Conservation (phyloP, 2,797 vertebrate species). For the Xiphophorus birchmanni region DNA sequence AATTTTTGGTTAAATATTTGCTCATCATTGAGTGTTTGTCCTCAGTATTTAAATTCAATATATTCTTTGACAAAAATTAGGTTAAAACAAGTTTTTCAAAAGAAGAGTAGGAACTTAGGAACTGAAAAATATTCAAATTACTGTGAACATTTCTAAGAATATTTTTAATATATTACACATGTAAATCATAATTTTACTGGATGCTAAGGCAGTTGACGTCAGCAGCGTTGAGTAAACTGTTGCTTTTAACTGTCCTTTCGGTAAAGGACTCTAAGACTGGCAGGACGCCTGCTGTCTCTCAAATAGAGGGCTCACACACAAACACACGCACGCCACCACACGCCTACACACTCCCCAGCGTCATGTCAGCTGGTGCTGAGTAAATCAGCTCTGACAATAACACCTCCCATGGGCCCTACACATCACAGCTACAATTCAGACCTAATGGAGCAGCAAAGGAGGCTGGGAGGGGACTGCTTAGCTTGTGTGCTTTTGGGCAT, state of each 20-base stretch:
- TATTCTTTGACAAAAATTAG: not conserved
- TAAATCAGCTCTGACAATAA: constrained; percentile 94
- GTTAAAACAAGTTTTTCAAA: not conserved
- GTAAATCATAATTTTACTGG: constrained; percentile 23
- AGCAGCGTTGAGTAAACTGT: constrained; percentile 60
- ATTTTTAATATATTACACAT: not conserved
- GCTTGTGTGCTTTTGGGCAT: constrained; percentile 30
- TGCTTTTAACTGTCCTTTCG: constrained; percentile 68
- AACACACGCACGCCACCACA: constrained; percentile 25
- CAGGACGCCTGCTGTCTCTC: constrained; percentile 57
- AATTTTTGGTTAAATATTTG: not conserved
- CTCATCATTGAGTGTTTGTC: not conserved
- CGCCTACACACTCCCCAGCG: constrained; percentile 31
- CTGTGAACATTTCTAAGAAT: not conserved
- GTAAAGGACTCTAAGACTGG: constrained; percentile 66
- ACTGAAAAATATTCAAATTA: not conserved
- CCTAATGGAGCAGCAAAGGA: constrained; percentile 88
- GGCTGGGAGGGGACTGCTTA: constrained; percentile 43
- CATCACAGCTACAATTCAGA: constrained; percentile 90
- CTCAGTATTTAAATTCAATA: not conserved
- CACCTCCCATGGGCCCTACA: constrained; percentile 90
- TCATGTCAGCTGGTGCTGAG: constrained; percentile 86
- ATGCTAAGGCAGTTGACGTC: constrained; percentile 16
- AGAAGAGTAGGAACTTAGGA: not conserved
- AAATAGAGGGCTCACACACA: constrained; percentile 4